Base-by-base conservation (phyloP, 2,888 invertebrate genomes). In the Stenurella melanura region DNA sequence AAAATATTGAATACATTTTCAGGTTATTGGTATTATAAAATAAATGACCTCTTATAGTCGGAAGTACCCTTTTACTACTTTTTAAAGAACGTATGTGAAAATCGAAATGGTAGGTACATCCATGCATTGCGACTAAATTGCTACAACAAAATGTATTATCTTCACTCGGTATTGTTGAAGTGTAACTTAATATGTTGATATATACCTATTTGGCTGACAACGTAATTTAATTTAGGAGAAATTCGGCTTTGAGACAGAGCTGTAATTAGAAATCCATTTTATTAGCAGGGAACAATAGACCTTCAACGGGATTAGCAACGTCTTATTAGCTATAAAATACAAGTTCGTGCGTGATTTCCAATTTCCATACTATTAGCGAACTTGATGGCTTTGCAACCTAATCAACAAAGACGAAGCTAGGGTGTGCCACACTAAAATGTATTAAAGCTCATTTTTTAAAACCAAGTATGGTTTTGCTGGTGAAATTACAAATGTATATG, bases 331-430 rank as follows among this genome's bases (percentile, higher is more conserved):
- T 87, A 85, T 85, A 87, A 88, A 88, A 87, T 86, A 87, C 86
- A 85, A 85, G 84, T 86, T 86, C 85, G 87, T 87, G 87, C 88
- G 88, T 88, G 88, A 89, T 89, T 89, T 88, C 88, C 88, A 89
- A 89, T 89, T 89, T 88, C 88, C 89, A 89, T 89, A 87, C 88
- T 85, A 88, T 89, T 88, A 88, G 85, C 85, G 83, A 85, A 85
- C 85, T 87, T 87, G 87, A 88, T 88, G 86, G 86, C 85, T 87
- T 88, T 84, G 82, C 85, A 84, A 83, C 82, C 82, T 86, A 86
- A 87, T 82, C 82, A 81, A 79, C 75, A 80, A 80, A 78, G 82
- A 66, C 68, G 77, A 57, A 19, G n/a, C n/a, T n/a, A n/a, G 21
- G 61, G 64, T 69, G 72, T 34, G 74, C 21, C 17, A 57, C 21